Percentiles rank a stretch among this genome's conserved stretches.
These are phyloP conservation scores for Drosophila lacteicornis DNA, from an alignment of 1,140 invertebrate genomes.

Conservation along the genomic window DNA sequence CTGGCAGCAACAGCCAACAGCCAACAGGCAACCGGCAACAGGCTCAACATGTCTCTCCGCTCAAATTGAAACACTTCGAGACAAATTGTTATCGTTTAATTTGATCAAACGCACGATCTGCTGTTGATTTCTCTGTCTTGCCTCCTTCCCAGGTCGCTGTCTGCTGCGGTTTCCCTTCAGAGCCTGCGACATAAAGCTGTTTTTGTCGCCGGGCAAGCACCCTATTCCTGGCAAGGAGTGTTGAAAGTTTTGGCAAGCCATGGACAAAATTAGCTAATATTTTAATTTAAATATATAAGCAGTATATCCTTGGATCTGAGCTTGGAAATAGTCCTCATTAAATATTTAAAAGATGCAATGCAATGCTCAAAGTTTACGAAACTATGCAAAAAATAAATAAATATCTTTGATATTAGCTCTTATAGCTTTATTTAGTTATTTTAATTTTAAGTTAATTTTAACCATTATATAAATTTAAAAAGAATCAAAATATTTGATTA, in stretches of 20 bases:
- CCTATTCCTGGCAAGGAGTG: neutral
- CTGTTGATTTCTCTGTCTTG: constrained; percentile 69
- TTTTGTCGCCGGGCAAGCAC: constrained; percentile 12
- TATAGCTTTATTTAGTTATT: neutral
- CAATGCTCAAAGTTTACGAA: neutral
- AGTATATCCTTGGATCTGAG: neutral
- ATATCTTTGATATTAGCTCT: neutral
- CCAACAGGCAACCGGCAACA: neutral
- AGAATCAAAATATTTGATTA: neutral
- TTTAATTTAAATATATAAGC: neutral
- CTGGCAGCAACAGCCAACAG: constrained; percentile 30
- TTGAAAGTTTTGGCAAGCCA: neutral
- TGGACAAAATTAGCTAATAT: no score
- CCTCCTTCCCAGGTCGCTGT: neutral
- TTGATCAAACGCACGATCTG: constrained; percentile 84
- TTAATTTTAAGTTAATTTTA: no score
- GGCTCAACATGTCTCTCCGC: constrained; percentile 63
- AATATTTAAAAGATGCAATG: neutral
- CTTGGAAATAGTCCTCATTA: no score
- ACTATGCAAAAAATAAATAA: neutral
- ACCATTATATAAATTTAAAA: no score
- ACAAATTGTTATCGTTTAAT: constrained; percentile 85
- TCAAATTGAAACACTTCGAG: constrained; percentile 84
- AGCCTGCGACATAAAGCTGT: constrained; percentile 63
- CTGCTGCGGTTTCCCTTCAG: constrained; percentile 8